Percentiles rank a stretch among this genome's conserved stretches.
Evolutionary conservation across 2,888 invertebrate genomes (phyloP).

Genomic region (Petrolisthes cinctipes): DNA sequence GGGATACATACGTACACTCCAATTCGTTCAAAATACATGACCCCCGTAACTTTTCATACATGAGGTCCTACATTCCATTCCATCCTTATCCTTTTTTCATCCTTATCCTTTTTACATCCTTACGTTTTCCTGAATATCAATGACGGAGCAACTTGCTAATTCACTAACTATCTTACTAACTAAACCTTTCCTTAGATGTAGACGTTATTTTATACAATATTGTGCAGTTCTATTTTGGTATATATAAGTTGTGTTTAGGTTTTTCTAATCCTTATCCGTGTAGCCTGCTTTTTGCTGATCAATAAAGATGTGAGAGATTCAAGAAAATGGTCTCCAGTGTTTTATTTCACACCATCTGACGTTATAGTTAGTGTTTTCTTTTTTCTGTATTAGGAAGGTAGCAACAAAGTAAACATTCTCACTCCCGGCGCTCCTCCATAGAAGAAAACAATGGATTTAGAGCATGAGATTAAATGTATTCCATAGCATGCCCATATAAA

Average conservation of each 20-base stretch:
- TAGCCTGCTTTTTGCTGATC: constrained; percentile 63
- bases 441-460: background rate
- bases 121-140: constrained; percentile 25
- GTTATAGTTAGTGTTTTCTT: background rate
- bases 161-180: background rate
- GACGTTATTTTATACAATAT: constrained; percentile 62
- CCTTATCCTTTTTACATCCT: background rate
- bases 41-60: no score
- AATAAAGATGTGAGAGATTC: constrained; percentile 62
- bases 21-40: no score
- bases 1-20: no score
- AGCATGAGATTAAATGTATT: background rate
- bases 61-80: no score
- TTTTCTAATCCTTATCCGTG: constrained; percentile 63
- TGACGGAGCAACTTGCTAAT: constrained; percentile 35
- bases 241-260: constrained; percentile 63
- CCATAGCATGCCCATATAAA: no score
- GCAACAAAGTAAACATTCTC: no score
- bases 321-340: constrained; percentile 14
- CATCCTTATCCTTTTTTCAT: no score
- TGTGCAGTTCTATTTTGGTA: constrained; percentile 64
- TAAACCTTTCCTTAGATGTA: constrained; percentile 55
- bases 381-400: background rate
- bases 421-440: background rate
- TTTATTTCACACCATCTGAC: constrained; percentile 3